phyloP scores from a whole-genome alignment of 2,113 vertebrate species.

The Ictalurus punctatus region DNA sequence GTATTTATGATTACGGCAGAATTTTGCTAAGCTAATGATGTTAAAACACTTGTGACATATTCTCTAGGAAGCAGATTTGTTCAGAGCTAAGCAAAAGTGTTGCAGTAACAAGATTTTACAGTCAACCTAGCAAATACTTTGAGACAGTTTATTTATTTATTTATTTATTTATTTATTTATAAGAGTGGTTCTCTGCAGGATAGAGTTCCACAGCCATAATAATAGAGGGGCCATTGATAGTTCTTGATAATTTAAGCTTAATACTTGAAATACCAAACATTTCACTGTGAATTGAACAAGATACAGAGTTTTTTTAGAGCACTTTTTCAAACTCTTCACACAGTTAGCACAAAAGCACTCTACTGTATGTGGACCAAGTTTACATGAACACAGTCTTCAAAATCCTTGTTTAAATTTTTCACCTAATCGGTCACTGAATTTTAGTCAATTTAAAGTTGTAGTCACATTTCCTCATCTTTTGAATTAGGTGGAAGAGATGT shows the following conservation, averaged over 20 bases:
- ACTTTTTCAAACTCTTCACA: not conserved
- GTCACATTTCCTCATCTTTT: too few relatives aligned
- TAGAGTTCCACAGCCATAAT: not conserved
- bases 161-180: too few relatives aligned
- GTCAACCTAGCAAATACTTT: not conserved
- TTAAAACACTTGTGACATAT: not conserved
- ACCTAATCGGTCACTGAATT: too few relatives aligned
- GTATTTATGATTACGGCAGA: not conserved
- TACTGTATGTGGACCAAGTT: not conserved
- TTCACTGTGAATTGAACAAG: slow-evolving; percentile 36
- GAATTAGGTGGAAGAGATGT: too few relatives aligned
- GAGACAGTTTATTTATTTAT: not conserved
- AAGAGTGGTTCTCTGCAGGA: not conserved
- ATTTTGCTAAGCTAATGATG: not conserved
- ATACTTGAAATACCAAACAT: slow-evolving; percentile 35
- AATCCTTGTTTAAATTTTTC: not conserved
- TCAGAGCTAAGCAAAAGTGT: slow-evolving; percentile 35
- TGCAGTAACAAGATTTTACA: slow-evolving; percentile 24
- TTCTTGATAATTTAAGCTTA: not conserved
- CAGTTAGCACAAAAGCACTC: not conserved
- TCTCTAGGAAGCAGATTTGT: not conserved
- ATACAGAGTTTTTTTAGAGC: not conserved
- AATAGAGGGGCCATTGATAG: not conserved
- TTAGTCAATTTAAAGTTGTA: too few relatives aligned
- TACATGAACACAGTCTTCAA: not conserved